These are phyloP conservation scores for Gallinago nigripennis DNA, from an alignment of 2,797 vertebrate species.

Conservation along the genomic window DNA sequence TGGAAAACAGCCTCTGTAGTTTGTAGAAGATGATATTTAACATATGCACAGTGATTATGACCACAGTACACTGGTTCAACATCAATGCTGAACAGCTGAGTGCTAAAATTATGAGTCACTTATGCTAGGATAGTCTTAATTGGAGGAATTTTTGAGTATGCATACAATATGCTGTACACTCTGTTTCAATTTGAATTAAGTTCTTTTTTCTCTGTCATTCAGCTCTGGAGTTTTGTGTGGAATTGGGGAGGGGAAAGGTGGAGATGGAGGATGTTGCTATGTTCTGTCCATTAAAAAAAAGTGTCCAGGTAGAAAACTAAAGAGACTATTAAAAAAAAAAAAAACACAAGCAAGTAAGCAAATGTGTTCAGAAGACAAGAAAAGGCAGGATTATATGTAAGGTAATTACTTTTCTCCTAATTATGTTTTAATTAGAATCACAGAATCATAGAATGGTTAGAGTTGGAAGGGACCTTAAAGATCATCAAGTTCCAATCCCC, in stretches of 20 bases:
- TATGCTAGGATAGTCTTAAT: neutral
- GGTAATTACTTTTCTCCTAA: neutral
- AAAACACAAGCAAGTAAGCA: neutral
- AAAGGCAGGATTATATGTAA: neutral
- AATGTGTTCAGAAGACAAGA: neutral
- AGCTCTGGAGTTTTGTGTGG: neutral
- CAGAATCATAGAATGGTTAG: too few species aligned
- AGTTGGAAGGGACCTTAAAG: too few species aligned
- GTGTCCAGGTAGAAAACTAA: neutral
- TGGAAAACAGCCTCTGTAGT: neutral
- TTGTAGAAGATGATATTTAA: neutral
- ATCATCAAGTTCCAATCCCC: too few species aligned
- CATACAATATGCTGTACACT: neutral
- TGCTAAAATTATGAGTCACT: neutral
- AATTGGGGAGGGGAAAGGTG: too few species aligned
- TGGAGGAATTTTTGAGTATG: neutral
- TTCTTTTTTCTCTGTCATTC: neutral
- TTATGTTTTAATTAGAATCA: neutral
- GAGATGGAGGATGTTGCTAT: neutral
- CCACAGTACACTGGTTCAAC: neutral
- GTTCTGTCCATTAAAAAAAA: neutral
- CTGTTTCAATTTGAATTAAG: neutral
- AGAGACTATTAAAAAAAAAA: neutral
- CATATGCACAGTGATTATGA: neutral
- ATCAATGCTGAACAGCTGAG: neutral